Base-by-base conservation (phyloP, 1,140 invertebrate genomes). In the Arion vulgaris region DNA sequence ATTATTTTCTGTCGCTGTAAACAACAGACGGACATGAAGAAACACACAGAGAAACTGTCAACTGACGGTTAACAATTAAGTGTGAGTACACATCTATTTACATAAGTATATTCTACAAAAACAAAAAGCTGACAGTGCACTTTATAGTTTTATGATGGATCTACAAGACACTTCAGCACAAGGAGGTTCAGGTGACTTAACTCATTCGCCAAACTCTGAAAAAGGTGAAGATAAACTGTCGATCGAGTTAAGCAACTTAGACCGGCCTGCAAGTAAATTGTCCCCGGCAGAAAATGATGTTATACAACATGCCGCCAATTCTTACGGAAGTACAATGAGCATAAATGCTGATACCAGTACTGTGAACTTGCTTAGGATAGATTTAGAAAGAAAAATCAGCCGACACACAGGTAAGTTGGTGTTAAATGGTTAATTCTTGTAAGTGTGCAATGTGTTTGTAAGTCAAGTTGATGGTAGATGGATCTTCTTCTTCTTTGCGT, bases 361-460 rank as follows among this genome's bases (percentile, higher is more conserved):
- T 0, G 87, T 84, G 4, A 89, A 89, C 49, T 81, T 89, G 32
- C 82, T 89, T 36, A 79, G 74, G 34, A 89, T 89, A 32, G 88
- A 89, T 62, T 83, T 89, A 17, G 87, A 89, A 69, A 84, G 84
- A 79, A 87, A 88, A 62, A 80, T 89, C 23, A 86, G 80, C 71
- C 80, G 88, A n/a, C 88, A 89, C 76, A 89, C 88, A 15, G 88
- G 88, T 11, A 86, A 88, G 71, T 86, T 15, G 87, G 45, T 72
- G 85, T 36, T 87, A 88, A 38, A 86, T 85, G 15, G 87, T 87
- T 87, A 85, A 86, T 57, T 88, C 84, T 57, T 62, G 88, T n/a
- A 85, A 83, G 36, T 92, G 93, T 77, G n/a, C n/a, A n/a, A n/a
- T n/a, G n/a, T n/a, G n/a, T n/a, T n/a, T n/a, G n/a, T n/a, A n/a